Percentiles rank a stretch among this genome's conserved stretches.
Conservation (phyloP, 2,888 invertebrate species). For the Leptura quadrifasciata region DNA sequence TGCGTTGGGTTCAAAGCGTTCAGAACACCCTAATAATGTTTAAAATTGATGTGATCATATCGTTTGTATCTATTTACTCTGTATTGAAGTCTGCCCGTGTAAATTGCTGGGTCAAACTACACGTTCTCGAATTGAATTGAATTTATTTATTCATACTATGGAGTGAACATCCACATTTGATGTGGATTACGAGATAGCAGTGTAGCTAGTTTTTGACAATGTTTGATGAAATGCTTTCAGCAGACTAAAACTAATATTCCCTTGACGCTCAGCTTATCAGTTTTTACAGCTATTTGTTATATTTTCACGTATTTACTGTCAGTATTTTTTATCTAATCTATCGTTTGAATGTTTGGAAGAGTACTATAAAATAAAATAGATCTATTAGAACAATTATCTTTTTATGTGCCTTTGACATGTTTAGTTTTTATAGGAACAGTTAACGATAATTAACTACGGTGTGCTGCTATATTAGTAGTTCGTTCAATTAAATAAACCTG, state of each 20-base stretch:
- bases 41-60: constrained; percentile 52
- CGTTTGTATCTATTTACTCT: constrained; percentile 28
- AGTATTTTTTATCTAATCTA: constrained; percentile 48
- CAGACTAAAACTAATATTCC: constrained; percentile 43
- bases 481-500: too few species aligned
- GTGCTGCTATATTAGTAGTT: too few species aligned
- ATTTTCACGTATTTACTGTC: constrained; percentile 48
- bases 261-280: constrained; percentile 23
- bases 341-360: constrained; percentile 27
- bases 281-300: constrained; percentile 48
- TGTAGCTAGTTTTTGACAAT: constrained; percentile 15
- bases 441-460: too few species aligned
- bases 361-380: not conserved
- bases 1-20: not conserved
- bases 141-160: constrained; percentile 56
- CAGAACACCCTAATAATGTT: constrained; percentile 43
- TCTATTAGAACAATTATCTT: not conserved
- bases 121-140: constrained; percentile 48
- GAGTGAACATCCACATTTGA: constrained; percentile 44
- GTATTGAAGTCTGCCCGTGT: constrained; percentile 14
- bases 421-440: too few species aligned
- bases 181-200: constrained; percentile 27
- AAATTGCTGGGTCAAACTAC: constrained; percentile 45
- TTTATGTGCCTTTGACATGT: not conserved
- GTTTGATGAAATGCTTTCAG: constrained; percentile 54